Percentiles rank a stretch among this genome's conserved stretches.
Evolutionary conservation across 2,113 vertebrate species (phyloP).

Genomic region (Pterocles burchelli): DNA sequence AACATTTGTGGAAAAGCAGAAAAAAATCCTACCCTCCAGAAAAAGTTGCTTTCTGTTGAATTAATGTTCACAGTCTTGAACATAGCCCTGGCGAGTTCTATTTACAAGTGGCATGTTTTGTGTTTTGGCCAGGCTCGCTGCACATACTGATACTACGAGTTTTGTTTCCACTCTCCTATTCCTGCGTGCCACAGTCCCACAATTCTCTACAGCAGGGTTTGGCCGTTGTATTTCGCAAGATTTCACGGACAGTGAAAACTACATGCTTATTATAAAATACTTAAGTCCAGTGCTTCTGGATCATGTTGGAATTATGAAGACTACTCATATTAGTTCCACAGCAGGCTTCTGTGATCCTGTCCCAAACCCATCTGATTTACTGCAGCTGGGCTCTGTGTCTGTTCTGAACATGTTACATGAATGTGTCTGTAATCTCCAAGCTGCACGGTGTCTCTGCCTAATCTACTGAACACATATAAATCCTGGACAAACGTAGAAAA

Average conservation of each 20-base stretch:
- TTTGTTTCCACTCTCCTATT: neutral
- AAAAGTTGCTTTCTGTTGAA: neutral
- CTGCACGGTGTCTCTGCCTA: neutral
- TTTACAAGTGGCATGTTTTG: neutral
- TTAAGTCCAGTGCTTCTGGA: neutral
- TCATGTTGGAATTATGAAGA: neutral
- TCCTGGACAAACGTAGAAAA: neutral
- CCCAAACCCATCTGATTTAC: neutral
- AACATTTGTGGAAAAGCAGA: neutral
- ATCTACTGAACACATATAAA: conserved; percentile 23
- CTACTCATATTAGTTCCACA: neutral
- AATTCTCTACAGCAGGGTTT: neutral
- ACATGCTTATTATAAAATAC: neutral
- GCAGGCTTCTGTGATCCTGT: neutral
- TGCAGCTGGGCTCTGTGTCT: neutral
- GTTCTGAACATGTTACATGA: neutral
- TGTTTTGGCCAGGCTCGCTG: neutral
- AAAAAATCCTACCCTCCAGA: neutral
- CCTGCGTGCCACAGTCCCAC: neutral
- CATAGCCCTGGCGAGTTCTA: neutral
- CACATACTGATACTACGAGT: neutral
- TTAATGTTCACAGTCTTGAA: neutral
- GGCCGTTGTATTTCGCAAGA: neutral
- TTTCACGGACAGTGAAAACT: neutral
- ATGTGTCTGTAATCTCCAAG: neutral